Evolutionary conservation across 2,888 invertebrate species (phyloP).

Genomic region (Tenthredo scrophulariae): DNA sequence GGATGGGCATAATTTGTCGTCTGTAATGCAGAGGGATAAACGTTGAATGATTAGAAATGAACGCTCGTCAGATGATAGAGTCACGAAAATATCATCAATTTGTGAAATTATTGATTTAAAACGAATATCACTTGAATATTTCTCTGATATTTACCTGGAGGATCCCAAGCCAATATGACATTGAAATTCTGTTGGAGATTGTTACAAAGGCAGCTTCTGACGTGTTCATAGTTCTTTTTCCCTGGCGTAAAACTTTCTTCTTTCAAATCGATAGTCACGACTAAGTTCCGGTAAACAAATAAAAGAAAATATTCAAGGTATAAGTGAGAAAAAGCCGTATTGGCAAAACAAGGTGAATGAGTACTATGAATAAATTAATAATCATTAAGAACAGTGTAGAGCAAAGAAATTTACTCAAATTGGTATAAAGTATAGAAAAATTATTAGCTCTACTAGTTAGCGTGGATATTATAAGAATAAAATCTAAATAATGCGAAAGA

Average conservation of each 20-base stretch:
- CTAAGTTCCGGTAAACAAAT: slow-evolving; percentile 67
- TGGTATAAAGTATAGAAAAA: background rate
- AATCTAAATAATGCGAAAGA: slow-evolving; percentile 26
- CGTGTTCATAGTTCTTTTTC: slow-evolving; percentile 78
- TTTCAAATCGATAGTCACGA: slow-evolving; percentile 80
- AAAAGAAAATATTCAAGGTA: background rate
- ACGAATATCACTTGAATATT: background rate
- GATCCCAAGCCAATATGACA: slow-evolving; percentile 80
- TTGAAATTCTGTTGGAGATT: slow-evolving; percentile 76
- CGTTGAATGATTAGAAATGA: background rate
- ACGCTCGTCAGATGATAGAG: background rate
- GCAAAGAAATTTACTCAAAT: too few relatives aligned
- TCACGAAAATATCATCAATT: background rate
- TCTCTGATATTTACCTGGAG: slow-evolving; percentile 74
- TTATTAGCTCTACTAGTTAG: slow-evolving; percentile 30
- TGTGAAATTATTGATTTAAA: background rate
- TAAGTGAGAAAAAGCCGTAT: background rate
- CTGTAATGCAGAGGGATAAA: slow-evolving; percentile 61
- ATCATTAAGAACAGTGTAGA: slow-evolving; percentile 44
- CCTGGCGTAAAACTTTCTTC: slow-evolving; percentile 77
- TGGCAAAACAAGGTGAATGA: slow-evolving; percentile 28
- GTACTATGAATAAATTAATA: slow-evolving; percentile 12
- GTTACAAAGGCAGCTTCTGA: slow-evolving; percentile 73
- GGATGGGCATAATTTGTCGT: slow-evolving; percentile 80
- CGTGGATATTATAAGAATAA: background rate